These are phyloP conservation scores for Aegypius monachus DNA, from an alignment of 2,113 vertebrate species.

Conservation along the genomic window DNA sequence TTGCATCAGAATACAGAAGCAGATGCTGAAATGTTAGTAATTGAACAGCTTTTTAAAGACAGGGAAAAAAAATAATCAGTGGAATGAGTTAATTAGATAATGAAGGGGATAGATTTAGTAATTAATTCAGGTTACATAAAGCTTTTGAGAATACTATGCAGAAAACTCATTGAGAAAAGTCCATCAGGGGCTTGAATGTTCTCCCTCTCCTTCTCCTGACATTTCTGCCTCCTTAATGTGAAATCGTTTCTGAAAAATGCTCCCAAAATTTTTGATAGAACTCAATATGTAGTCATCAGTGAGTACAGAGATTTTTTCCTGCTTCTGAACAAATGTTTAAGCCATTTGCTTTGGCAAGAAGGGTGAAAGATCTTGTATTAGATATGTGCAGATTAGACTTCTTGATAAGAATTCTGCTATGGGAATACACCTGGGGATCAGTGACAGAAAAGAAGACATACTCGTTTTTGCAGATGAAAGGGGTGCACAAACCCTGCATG, in stretches of 20 bases:
- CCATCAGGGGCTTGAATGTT: constrained; percentile 30
- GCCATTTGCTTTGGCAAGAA: constrained; percentile 60
- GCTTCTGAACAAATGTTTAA: constrained; percentile 64
- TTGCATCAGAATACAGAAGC: constrained; percentile 57
- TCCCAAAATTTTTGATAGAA: constrained; percentile 58
- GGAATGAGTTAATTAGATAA: constrained; percentile 72
- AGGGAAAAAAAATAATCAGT: constrained; percentile 25
- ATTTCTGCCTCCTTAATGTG: constrained; percentile 46
- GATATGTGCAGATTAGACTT: constrained; percentile 21
- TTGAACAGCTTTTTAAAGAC: constrained; percentile 67
- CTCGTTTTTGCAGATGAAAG: not conserved
- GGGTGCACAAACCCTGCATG: not conserved
- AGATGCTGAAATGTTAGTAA: constrained; percentile 70
- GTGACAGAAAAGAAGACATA: not conserved
- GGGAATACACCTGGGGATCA: not conserved
- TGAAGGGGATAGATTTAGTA: constrained; percentile 62
- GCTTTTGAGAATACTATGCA: constrained; percentile 58
- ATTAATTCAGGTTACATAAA: constrained; percentile 71
- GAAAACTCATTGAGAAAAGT: constrained; percentile 63
- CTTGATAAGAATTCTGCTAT: not conserved
- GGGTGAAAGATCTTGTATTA: constrained; percentile 42
- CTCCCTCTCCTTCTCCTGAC: constrained; percentile 21
- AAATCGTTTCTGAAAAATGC: constrained; percentile 41
- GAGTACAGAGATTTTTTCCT: constrained; percentile 48
- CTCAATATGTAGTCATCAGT: constrained; percentile 58